Evolutionary conservation across 1,140 invertebrate genomes (phyloP).

Genomic region (Platyscapa corneri): DNA sequence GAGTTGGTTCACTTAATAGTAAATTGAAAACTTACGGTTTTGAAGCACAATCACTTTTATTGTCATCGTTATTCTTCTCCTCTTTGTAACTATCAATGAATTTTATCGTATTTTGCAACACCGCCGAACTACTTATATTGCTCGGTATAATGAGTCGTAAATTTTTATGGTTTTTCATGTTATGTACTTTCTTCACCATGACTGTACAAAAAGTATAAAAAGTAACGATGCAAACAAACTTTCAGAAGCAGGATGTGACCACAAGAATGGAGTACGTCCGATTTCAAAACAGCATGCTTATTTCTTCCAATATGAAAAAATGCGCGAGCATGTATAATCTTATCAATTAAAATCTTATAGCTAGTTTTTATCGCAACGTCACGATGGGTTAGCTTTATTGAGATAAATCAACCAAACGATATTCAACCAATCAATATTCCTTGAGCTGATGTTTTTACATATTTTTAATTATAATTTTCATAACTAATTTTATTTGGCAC

Average conservation of each 20-base stretch:
- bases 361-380: constrained; percentile 27
- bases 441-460: not conserved
- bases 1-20: too few species aligned
- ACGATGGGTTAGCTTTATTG: constrained; percentile 11
- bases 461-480: not conserved
- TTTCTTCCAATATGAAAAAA: not conserved
- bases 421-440: not conserved
- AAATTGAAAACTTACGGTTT: constrained; percentile 13
- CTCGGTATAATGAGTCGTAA: constrained; percentile 26
- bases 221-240: not conserved
- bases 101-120: constrained; percentile 7
- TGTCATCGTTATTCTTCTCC: not conserved
- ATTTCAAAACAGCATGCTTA: not conserved
- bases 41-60: not conserved
- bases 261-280: not conserved
- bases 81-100: not conserved
- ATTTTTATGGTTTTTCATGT: constrained; percentile 33
- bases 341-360: constrained; percentile 27
- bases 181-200: constrained; percentile 17
- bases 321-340: constrained; percentile 19
- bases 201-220: not conserved
- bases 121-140: not conserved
- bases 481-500: not conserved
- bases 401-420: not conserved
- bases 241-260: not conserved